Evolutionary conservation across 1,140 invertebrate species (phyloP), one percentile per base, ranked within the genome.

Genomic region (Drosophila miranda): DNA sequence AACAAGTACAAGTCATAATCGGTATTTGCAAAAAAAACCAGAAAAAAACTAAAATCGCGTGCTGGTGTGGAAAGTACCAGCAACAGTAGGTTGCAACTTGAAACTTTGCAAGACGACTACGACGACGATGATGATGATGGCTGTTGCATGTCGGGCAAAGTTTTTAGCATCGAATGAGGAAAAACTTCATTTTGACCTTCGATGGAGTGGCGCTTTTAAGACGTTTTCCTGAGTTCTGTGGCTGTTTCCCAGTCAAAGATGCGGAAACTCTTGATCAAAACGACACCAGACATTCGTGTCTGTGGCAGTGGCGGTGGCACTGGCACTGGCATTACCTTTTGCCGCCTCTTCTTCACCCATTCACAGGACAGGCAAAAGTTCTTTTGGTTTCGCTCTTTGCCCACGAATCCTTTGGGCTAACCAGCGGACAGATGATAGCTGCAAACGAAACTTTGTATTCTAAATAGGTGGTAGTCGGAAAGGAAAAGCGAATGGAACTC

Each of bases 1-100:
- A 56, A 63, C 62, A 77, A 69, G 59, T 77, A 64, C 81, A 70
- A 77, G 56, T 86, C 74, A 86, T 86, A 86, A 86, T 81, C 82
- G 81, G 52, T 55, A 57, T 59, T 38, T 54, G 48, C 54, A 38
- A n/a, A 6, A 54, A 8, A 50, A 60, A 11, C 16, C 16, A 49
- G 14, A 49, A 23, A 48, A 34, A 49, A 56, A 68, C 48, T 42
- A 43, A 43, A 42, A 61, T 82, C 79, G 81, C 81, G 81, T 86
- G 81, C 44, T 59, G 42, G 26, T n/a, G 51, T 26, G 52, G 49
- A 61, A 56, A 63, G 26, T 38, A 5, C 34, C 5, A 5, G 11
- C 3, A 38, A 13, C 34, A 38, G 34, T 38, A 38, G 34, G 34
- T 42, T 54, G 63, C 51, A 73, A 69, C 67, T 72, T 49, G 57